Evolutionary conservation across 1,140 invertebrate species (phyloP).

Genomic region (Drosophila santomea): DNA sequence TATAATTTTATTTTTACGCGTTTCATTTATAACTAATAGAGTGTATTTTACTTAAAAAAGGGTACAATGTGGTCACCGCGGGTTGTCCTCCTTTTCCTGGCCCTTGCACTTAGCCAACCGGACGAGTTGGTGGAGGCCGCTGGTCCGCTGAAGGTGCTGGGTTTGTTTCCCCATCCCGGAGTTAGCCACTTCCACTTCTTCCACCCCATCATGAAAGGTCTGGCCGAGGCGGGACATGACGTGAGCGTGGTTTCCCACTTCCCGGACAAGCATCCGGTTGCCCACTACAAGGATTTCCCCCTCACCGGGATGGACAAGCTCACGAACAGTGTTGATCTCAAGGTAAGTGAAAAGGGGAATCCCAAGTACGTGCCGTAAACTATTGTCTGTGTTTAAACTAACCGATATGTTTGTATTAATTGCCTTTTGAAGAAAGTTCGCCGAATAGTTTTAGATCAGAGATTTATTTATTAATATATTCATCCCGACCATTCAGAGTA

Average conservation of each 20-base stretch:
- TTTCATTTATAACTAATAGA: background rate
- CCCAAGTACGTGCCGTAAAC: background rate
- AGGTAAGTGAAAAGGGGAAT: slow-evolving; percentile 46
- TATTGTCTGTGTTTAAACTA: background rate
- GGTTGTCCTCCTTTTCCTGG: slow-evolving; percentile 22
- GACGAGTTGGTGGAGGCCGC: slow-evolving; percentile 68
- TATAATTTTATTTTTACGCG: no score
- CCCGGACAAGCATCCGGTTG: slow-evolving; percentile 85
- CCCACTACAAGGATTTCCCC: slow-evolving; percentile 87
- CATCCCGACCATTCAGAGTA: no score
- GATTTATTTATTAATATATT: no score
- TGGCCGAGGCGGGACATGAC: slow-evolving; percentile 89
- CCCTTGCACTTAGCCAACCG: slow-evolving; percentile 12
- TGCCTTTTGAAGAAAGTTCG: no score
- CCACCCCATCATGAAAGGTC: slow-evolving; percentile 87
- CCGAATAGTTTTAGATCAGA: no score
- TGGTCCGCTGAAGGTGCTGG: slow-evolving; percentile 87
- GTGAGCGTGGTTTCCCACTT: slow-evolving; percentile 90
- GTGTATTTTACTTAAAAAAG: background rate
- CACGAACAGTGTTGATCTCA: slow-evolving; percentile 71
- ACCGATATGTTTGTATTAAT: background rate
- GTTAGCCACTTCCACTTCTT: slow-evolving; percentile 91
- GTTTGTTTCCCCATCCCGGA: slow-evolving; percentile 88
- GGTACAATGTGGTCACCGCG: slow-evolving; percentile 34
- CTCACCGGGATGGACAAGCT: slow-evolving; percentile 81